Evolutionary conservation across 1,140 invertebrate species (phyloP).

Genomic region (Steinernema feltiae): DNA sequence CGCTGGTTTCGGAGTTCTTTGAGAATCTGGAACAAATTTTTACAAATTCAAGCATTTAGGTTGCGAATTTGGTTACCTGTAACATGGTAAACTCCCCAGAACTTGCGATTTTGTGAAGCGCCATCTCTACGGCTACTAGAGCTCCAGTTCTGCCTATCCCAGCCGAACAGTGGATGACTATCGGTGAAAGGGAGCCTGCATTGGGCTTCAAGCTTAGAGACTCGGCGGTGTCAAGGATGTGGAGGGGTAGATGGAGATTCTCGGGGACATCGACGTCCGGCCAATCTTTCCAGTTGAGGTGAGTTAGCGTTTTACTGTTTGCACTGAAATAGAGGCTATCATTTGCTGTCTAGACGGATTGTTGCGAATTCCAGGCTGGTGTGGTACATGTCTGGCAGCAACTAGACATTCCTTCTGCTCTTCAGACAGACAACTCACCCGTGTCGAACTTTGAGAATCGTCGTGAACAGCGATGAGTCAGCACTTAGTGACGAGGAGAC

Average conservation of each 20-base stretch:
- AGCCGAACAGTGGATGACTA: not conserved
- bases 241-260: not conserved
- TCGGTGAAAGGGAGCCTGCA: not conserved
- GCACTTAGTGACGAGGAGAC: not conserved
- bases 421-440: too few species aligned
- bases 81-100: not conserved
- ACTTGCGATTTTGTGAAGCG: not conserved
- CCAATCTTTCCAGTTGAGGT: conserved; percentile 5
- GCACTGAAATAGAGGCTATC: not conserved
- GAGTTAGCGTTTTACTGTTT: not conserved
- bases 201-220: not conserved
- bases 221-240: not conserved
- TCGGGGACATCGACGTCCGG: not conserved
- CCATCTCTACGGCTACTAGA: not conserved
- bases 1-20: not conserved
- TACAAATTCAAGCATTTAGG: not conserved
- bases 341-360: too few species aligned
- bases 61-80: not conserved
- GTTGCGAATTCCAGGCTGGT: too few species aligned
- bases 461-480: not conserved
- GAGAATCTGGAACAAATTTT: not conserved
- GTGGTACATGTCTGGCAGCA: too few species aligned
- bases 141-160: not conserved
- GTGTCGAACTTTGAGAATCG: not conserved
- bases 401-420: too few species aligned